Evolutionary conservation across 2,797 vertebrate species (phyloP).

Genomic region (Aldrovandia affinis): DNA sequence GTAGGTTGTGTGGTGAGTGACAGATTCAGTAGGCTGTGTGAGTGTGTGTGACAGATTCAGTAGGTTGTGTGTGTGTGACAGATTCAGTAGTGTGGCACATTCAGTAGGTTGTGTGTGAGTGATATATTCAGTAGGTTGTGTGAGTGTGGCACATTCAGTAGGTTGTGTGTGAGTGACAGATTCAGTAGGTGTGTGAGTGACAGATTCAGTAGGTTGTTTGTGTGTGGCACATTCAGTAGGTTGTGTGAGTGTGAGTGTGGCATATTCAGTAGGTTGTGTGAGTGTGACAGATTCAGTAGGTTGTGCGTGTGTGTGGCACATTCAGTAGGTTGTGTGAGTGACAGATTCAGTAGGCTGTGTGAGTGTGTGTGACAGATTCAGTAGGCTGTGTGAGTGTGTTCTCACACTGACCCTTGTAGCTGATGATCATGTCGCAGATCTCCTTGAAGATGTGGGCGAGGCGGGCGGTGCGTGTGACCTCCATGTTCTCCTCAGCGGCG

Average conservation of each 20-base stretch:
- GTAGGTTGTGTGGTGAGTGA: not conserved
- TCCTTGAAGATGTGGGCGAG: slow-evolving; percentile 99
- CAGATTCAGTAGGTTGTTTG: slow-evolving; percentile 90
- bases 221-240: slow-evolving; percentile 95
- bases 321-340: slow-evolving; percentile 81
- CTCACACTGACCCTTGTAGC: slow-evolving; percentile 86
- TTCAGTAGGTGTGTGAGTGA: slow-evolving; percentile 93
- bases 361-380: no score
- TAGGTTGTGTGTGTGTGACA: not conserved
- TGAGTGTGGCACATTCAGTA: slow-evolving; percentile 60
- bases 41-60: not conserved
- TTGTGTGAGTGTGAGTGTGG: slow-evolving; percentile 51
- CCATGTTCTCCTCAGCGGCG: slow-evolving; percentile 93
- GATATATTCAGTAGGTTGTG: slow-evolving; percentile 96
- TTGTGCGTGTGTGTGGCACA: slow-evolving; percentile 92
- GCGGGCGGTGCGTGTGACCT: slow-evolving; percentile 94
- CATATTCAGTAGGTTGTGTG: slow-evolving; percentile 90
- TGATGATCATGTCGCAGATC: slow-evolving; percentile 95
- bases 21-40: not conserved
- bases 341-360: no score
- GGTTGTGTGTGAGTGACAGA: slow-evolving; percentile 80
- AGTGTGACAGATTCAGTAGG: slow-evolving; percentile 92
- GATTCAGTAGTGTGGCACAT: slow-evolving; percentile 79
- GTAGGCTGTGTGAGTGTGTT: no score
- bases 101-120: slow-evolving; percentile 98